Evolutionary conservation across 2,888 invertebrate genomes (phyloP).

Genomic region (Drosophila helvetica): DNA sequence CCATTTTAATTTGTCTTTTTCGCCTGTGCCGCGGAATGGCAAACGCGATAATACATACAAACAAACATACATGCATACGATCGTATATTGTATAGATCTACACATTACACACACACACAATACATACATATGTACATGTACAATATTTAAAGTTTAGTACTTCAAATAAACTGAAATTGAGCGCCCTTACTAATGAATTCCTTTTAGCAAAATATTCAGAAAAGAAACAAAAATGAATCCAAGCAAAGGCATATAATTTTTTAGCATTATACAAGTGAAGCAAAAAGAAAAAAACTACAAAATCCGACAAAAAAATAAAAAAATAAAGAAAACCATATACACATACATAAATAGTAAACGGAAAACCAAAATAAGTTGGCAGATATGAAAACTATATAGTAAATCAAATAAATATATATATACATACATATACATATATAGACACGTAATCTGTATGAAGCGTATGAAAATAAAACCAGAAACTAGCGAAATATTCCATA

Average conservation of each 20-base stretch:
- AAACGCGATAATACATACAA: slow-evolving; percentile 9
- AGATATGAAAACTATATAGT: slow-evolving; percentile 65
- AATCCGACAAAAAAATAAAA: slow-evolving; percentile 1
- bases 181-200: slow-evolving; percentile 81
- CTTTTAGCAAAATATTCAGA: slow-evolving; percentile 83
- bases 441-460: slow-evolving; percentile 56
- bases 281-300: slow-evolving; percentile 41
- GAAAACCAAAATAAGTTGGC: slow-evolving; percentile 55
- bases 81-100: slow-evolving; percentile 22
- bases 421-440: slow-evolving; percentile 55
- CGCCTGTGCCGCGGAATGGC: slow-evolving; percentile 20
- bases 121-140: slow-evolving; percentile 19
- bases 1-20: slow-evolving; percentile 63
- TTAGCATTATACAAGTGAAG: slow-evolving; percentile 74
- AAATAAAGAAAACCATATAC: slow-evolving; percentile 44
- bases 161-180: slow-evolving; percentile 68
- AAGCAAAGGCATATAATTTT: slow-evolving; percentile 74
- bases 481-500: slow-evolving; percentile 73
- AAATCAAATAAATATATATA: slow-evolving; percentile 60
- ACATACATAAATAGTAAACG: slow-evolving; percentile 56
- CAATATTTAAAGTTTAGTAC: slow-evolving; percentile 61
- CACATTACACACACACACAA: neutral
- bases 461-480: slow-evolving; percentile 49
- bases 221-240: slow-evolving; percentile 39
- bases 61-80: slow-evolving; percentile 25